Evolutionary conservation across 2,113 vertebrate species (phyloP), one percentile per base, ranked within the genome.

Genomic region (Dromaius novaehollandiae): DNA sequence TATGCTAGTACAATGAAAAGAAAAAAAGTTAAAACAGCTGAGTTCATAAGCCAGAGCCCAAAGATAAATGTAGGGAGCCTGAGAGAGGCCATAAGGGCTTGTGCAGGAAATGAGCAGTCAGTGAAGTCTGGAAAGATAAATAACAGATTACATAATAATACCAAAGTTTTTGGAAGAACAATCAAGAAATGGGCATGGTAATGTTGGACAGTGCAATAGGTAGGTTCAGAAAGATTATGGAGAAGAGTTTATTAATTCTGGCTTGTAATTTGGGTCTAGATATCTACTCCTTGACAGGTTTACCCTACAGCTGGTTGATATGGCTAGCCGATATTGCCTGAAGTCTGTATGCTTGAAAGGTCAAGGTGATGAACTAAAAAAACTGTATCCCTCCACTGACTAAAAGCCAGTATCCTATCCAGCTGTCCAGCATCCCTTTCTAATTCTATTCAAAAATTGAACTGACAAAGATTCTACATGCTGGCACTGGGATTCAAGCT

Each of bases 11-110:
- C 84, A 93, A 90, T 83, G 71, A 69, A 70, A 30, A 78, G 58
- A 73, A 21, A 48, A 55, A 82, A 56, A 65, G 61, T 80, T 92
- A 42, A 82, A 81, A 94, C 48, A 93, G 76, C 90, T 96, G 85
- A 94, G 90, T 86, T 81, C 94, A 82, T 83, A 95, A 94, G 53
- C 75, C 40, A 5, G 71, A 83, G 74, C 71, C 69, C 86, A 94
- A 87, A 90, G 69, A 78, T 32, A 93, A 96, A 87, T 40, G 13
- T 51, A 46, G 11, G 77, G 78, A 91, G n/a, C 48, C 48, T 73
- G 75, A 82, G 74, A 88, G 66, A 93, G 71, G 36, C 26, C 86
- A 78, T 63, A 96, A 64, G 61, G 86, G 25, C 25, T 34, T 74
- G 13, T 88, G 65, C 77, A 94, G 76, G 89, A 95, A 88, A 87